phyloP scores from a whole-genome alignment of 2,888 invertebrate genomes.

The Latrodectus elegans region DNA sequence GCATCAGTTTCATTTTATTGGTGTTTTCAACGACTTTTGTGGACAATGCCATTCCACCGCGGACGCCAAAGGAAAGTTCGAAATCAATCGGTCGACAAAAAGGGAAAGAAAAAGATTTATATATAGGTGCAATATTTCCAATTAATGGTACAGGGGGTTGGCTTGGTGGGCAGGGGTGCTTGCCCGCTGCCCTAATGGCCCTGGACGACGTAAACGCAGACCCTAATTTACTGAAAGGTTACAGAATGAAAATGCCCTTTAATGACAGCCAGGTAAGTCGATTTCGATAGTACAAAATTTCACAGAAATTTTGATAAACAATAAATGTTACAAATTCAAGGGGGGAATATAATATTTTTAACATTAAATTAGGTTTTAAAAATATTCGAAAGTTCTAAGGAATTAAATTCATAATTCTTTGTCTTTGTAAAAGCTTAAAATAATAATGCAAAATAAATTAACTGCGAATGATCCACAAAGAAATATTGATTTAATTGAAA shows the following conservation, averaged over 20 bases:
- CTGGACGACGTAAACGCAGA: conserved; percentile 95
- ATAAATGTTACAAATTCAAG: too few relatives aligned
- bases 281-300: not conserved
- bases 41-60: conserved; percentile 33
- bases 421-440: too few relatives aligned
- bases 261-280: conserved; percentile 93
- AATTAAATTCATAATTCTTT: too few relatives aligned
- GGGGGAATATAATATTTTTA: too few relatives aligned
- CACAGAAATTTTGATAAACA: too few relatives aligned
- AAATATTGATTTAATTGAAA: too few relatives aligned
- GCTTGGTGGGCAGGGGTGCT: conserved; percentile 86
- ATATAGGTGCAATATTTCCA: conserved; percentile 98
- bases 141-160: conserved; percentile 87
- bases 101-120: conserved; percentile 77
- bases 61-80: not conserved
- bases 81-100: not conserved
- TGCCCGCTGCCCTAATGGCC: conserved; percentile 97
- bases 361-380: too few relatives aligned
- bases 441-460: too few relatives aligned
- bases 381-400: too few relatives aligned
- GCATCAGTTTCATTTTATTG: too few relatives aligned
- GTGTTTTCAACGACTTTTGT: too few relatives aligned
- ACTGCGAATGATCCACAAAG: too few relatives aligned
- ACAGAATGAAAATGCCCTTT: conserved; percentile 91
- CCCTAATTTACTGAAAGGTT: conserved; percentile 91